Conservation (phyloP, 2,888 invertebrate genomes). For the Pandemis corylana region DNA sequence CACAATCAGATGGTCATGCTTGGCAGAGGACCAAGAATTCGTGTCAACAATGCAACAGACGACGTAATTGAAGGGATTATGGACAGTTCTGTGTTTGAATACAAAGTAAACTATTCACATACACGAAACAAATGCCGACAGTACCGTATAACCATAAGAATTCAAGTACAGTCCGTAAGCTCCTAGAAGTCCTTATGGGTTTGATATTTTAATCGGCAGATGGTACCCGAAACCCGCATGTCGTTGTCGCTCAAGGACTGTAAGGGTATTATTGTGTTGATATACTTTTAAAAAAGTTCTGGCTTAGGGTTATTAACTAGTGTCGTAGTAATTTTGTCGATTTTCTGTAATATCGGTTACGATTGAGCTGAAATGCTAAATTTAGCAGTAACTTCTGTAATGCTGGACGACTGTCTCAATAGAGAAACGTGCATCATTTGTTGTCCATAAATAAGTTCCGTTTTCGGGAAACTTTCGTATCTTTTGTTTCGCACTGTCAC, state of each 20-base stretch:
- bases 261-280: too few relatives aligned
- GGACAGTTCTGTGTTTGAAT: neutral
- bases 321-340: too few relatives aligned
- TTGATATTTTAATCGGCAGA: too few relatives aligned
- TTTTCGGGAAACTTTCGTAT: neutral
- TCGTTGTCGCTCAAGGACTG: too few relatives aligned
- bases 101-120: neutral
- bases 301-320: too few relatives aligned
- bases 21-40: slow-evolving; percentile 29
- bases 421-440: neutral
- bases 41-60: slow-evolving; percentile 9
- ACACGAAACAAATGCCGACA: neutral
- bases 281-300: too few relatives aligned
- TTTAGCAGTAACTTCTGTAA: too few relatives aligned
- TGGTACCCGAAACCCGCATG: too few relatives aligned
- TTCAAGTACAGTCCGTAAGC: neutral
- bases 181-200: too few relatives aligned
- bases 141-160: neutral
- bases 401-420: neutral
- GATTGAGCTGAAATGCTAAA: too few relatives aligned
- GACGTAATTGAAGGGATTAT: neutral
- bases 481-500: neutral
- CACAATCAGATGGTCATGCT: slow-evolving; percentile 14
- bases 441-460: neutral
- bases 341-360: too few relatives aligned